Conservation (phyloP, 2,888 invertebrate species). For the Fragum sueziense region DNA sequence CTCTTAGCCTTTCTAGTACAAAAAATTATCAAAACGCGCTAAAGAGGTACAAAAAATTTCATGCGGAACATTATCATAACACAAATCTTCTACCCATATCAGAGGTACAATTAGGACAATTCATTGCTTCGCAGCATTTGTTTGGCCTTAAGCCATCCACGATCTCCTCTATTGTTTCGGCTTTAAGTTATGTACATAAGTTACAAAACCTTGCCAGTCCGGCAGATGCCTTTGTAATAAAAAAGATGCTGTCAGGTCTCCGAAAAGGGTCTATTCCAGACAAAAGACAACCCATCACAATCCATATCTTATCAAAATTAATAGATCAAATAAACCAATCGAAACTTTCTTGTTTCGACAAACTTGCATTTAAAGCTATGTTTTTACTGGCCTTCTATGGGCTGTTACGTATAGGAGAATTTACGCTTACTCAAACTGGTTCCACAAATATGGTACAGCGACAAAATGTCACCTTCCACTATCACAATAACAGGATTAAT, state of each 20-base stretch:
- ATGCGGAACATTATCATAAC: not conserved
- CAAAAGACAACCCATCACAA: not conserved
- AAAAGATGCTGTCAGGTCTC: constrained; percentile 3
- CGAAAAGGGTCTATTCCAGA: not conserved
- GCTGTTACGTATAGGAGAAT: not conserved
- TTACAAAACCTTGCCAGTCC: not conserved
- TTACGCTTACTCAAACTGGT: not conserved
- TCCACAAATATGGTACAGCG: not conserved
- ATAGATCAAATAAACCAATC: not conserved
- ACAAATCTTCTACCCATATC: not conserved
- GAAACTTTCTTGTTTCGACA: not conserved
- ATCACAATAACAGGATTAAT: not conserved
- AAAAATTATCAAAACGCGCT: not conserved
- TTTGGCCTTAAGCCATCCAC: not conserved
- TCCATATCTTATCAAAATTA: not conserved
- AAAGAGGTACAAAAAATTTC: not conserved
- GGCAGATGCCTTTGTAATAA: not conserved
- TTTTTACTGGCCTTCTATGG: not conserved
- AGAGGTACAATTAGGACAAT: not conserved
- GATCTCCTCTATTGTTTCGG: not conserved
- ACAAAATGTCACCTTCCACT: not conserved
- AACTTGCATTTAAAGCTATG: not conserved
- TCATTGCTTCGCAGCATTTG: not conserved
- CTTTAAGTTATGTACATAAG: not conserved
- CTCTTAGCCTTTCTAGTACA: not conserved